phyloP scores from a whole-genome alignment of 2,888 invertebrate genomes.

The Teleiodes luculella region DNA sequence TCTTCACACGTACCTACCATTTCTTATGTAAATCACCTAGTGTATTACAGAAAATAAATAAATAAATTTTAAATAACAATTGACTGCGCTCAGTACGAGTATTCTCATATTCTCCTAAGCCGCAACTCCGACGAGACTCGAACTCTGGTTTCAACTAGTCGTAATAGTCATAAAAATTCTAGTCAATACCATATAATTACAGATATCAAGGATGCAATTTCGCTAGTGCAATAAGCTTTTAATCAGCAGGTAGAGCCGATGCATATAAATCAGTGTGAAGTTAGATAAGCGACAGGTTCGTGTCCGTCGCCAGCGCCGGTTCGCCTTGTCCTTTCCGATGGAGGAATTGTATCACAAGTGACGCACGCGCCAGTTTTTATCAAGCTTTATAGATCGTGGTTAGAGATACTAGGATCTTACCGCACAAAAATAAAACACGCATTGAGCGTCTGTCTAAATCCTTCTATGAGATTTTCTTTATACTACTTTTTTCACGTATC shows the following conservation, averaged over 20 bases:
- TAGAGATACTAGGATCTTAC: no score
- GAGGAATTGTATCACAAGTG: conserved; percentile 28
- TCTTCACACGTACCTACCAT: no score
- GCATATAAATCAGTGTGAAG: background rate
- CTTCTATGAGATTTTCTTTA: no score
- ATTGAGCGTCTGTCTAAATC: no score
- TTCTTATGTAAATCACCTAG: no score
- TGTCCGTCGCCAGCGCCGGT: conserved; percentile 27
- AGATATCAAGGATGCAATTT: background rate
- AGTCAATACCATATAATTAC: no score
- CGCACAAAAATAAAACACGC: no score
- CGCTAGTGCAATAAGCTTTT: background rate
- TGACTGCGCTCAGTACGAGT: no score
- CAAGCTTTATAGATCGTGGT: background rate
- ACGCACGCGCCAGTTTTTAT: conserved; percentile 17
- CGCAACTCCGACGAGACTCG: background rate
- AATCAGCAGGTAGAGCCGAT: background rate
- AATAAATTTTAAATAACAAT: no score
- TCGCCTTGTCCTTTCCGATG: conserved; percentile 54
- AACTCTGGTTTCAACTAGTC: background rate
- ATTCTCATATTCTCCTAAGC: no score
- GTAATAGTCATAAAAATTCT: background rate
- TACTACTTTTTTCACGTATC: no score
- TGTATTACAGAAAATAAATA: no score
- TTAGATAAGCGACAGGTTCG: conserved; percentile 39